Base-by-base conservation (phyloP, 2,888 invertebrate species). In the Cheilosia impressa region DNA sequence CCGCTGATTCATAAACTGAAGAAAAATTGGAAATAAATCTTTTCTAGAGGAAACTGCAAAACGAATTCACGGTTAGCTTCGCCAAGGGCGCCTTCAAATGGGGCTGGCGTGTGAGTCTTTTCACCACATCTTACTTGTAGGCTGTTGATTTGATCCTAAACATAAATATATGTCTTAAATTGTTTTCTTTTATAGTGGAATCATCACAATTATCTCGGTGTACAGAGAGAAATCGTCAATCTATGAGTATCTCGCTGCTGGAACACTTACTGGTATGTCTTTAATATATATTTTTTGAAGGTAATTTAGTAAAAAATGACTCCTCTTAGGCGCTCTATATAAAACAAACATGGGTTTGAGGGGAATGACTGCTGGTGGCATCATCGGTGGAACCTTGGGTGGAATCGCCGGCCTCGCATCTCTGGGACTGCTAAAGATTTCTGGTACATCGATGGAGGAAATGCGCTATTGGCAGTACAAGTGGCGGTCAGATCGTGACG, bases 111-210 rank as follows among this genome's bases (percentile, higher is more conserved):
- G 89, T 96, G 31, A 93, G 94, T 6, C 89, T 94, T 0, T 97
- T 97, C 89, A 94, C 95, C 50, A 94, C 94, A 34, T 91, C 94
- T 17, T 97, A 95, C 91, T 93, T 94, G 97, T 96, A 93, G 93
- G 93, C 7, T 0, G 2, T 50, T 73, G 10, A 24, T 24, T 52
- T 41, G 3, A 47, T 13, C 6, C 47, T 9, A 15, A 47, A 1
- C 1, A 19, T 41, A 17, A 57, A 10, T 2, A 34, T 0, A 22
- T 22, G 1, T 3, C 43, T 19, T 43, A 43, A 9, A 24, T 7
- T 45, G 3, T n/a, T 5, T 17, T 45, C 1, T 10, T 17, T 81
- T 93, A 66, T 90, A 97, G 96, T 89, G 92, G 94, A 72, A 91
- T 95, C 69, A 93, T 95, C 45, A 95, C 96, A 15, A 90, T 93